These are phyloP conservation scores for Sarcophaga bullata DNA, from an alignment of 1,140 invertebrate genomes.

Conservation along the genomic window DNA sequence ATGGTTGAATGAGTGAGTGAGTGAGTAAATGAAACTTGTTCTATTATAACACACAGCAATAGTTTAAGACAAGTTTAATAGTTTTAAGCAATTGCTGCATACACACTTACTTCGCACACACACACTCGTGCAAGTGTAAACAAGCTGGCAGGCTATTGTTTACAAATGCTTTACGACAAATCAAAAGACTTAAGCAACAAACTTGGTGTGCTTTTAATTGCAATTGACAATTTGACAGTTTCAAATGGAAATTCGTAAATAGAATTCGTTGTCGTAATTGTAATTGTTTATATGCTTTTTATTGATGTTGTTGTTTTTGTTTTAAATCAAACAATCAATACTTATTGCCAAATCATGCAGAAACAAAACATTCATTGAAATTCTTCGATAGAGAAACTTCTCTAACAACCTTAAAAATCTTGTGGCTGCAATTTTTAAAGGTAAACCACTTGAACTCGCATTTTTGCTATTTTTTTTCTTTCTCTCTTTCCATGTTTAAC, in stretches of 20 bases:
- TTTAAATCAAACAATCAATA: neutral
- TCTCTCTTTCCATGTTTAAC: too few relatives aligned
- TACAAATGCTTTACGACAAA: neutral
- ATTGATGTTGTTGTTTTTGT: neutral
- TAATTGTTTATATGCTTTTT: neutral
- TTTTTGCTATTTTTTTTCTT: neutral
- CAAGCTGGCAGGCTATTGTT: neutral
- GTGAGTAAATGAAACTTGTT: constrained; percentile 1
- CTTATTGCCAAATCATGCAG: too few relatives aligned
- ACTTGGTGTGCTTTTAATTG: neutral
- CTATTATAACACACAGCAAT: neutral
- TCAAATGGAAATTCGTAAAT: neutral
- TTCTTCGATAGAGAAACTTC: too few relatives aligned
- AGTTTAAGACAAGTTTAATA: constrained; percentile 3
- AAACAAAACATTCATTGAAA: too few relatives aligned
- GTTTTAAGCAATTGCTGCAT: neutral
- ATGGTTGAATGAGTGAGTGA: too few relatives aligned
- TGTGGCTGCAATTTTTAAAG: neutral
- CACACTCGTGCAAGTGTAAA: neutral
- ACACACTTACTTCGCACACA: neutral
- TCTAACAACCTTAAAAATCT: constrained; percentile 3
- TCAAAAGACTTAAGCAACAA: constrained; percentile 10
- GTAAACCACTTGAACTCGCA: constrained; percentile 23
- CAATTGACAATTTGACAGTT: constrained; percentile 16
- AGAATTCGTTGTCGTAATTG: neutral